Base-by-base conservation (phyloP, 1,140 invertebrate species). In the Xylocopa sonorina region DNA sequence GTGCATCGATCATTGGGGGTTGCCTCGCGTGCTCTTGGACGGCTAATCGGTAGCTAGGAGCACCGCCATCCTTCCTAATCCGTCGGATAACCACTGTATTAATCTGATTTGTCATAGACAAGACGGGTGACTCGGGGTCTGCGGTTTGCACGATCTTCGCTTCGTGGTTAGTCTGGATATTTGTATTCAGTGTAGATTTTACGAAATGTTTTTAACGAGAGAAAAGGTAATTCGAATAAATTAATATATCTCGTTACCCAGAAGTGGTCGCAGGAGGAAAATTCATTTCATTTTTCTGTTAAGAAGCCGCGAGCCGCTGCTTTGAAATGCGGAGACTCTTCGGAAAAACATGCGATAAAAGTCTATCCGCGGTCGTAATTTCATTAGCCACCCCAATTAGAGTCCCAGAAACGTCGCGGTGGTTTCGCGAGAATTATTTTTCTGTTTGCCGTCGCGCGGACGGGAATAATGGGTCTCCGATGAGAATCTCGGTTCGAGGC, bases 1-100 rank as follows among this genome's bases (percentile, higher is more conserved):
- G 75, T 85, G 88, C 91, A 92, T 92, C 91, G 88, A 91, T 92
- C 90, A 92, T 87, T 73, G 66, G 75, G 71, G 86, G 79, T 73
- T 60, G 82, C 72, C 77, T 82, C 76, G 85, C 73, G 63, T 78
- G 78, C 81, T 81, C 79, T 74, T 87, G 89, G 82, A 84, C 72
- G 86, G 78, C 89, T 90, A 91, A 92, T 92, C 90, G 87, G 87
- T 88, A 85, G 85, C 88, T 83, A 73, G 82, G 71, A 72, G 63
- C 78, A 68, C 85, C 81, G 57, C 87, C 84, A 85, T 88, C 85
- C 87, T 86, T 84, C 85, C 88, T 89, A 89, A 91, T 91, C 86
- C 81, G 57, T 71, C 76, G 81, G 68, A 79, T 68, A 75, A 81
- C 81, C 85, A 51, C 78, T 57, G 80, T 87, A 89, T 90, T 90